phyloP scores from a whole-genome alignment of 2,797 vertebrate genomes.

The Coregonus sp. region DNA sequence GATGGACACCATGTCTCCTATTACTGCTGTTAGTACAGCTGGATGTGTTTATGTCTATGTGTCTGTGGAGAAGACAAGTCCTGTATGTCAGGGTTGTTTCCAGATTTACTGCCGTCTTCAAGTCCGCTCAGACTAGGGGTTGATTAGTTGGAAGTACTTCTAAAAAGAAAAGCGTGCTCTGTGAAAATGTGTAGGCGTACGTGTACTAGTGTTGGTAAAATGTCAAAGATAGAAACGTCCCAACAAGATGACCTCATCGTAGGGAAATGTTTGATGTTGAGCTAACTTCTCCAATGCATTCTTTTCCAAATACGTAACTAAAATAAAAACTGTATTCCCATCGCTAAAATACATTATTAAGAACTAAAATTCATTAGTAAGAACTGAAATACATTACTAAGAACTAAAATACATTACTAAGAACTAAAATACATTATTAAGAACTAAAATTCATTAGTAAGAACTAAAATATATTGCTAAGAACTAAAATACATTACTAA shows the following conservation, averaged over 20 bases:
- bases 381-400: too few species aligned
- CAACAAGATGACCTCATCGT: neutral
- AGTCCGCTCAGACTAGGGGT: constrained; percentile 15
- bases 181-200: neutral
- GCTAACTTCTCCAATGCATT: too few species aligned
- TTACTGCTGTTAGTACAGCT: constrained; percentile 31
- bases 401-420: too few species aligned
- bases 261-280: too few species aligned
- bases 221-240: neutral
- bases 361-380: too few species aligned
- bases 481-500: too few species aligned
- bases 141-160: constrained; percentile 37
- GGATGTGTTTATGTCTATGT: constrained; percentile 6
- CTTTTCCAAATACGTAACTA: too few species aligned
- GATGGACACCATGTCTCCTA: neutral
- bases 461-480: too few species aligned
- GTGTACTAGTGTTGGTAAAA: neutral
- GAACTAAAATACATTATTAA: too few species aligned
- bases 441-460: too few species aligned
- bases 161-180: constrained; percentile 10
- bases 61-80: neutral
- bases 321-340: too few species aligned
- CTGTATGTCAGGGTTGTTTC: neutral
- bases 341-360: too few species aligned
- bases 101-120: constrained; percentile 25